Evolutionary conservation across 2,888 invertebrate species (phyloP).

Genomic region (Julus scandinavius): DNA sequence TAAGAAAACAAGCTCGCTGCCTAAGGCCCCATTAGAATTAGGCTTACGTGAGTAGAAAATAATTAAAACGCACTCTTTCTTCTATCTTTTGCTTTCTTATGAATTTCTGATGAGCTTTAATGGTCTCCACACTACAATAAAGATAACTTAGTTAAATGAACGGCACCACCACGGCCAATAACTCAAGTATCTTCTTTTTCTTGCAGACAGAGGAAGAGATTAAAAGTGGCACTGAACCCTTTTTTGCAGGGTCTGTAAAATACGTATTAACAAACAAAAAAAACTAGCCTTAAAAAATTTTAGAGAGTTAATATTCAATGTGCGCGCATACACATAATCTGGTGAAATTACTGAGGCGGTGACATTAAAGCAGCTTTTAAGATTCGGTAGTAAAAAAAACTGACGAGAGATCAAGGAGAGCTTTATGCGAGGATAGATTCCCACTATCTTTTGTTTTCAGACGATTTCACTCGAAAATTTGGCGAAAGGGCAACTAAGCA

Average conservation of each 20-base stretch:
- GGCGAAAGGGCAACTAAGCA: neutral
- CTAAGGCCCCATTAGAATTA: neutral
- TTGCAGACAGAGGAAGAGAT: neutral
- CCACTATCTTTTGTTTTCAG: constrained; percentile 42
- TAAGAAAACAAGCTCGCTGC: neutral
- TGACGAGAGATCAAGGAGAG: neutral
- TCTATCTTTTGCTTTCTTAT: constrained; percentile 4
- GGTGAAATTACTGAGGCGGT: constrained; percentile 29
- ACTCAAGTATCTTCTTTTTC: neutral
- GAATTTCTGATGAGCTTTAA: constrained; percentile 35
- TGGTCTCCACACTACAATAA: neutral
- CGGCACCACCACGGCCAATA: neutral
- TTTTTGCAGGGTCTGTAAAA: neutral
- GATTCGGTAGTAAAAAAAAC: neutral
- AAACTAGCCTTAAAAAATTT: neutral
- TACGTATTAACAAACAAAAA: constrained; percentile 13
- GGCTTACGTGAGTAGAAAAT: constrained; percentile 14
- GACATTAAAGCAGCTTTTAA: constrained; percentile 29
- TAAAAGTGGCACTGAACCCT: neutral
- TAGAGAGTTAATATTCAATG: constrained; percentile 6
- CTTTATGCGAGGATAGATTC: constrained; percentile 30
- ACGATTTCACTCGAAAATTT: constrained; percentile 29
- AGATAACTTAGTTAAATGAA: neutral
- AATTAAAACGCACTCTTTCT: constrained; percentile 29
- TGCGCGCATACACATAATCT: neutral